A percentile compares a stretch with the other conserved stretches of the same genome.
These are phyloP conservation scores for Dendrocincla tyrannina DNA, from an alignment of 2,797 vertebrate species.

Conservation along the genomic window DNA sequence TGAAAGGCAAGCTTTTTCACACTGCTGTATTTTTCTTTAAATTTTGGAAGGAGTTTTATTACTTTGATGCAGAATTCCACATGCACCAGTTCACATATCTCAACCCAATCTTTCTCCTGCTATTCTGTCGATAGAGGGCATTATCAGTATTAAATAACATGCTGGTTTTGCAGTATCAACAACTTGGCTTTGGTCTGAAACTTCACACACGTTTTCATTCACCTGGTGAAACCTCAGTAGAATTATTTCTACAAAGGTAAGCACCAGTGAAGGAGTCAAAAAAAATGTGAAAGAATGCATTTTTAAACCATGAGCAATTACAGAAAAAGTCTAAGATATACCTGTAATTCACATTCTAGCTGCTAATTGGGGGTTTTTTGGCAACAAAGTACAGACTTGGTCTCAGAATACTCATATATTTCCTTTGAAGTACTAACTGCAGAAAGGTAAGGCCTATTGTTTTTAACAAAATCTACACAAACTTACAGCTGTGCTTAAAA, in stretches of 20 bases:
- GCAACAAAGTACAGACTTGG: background rate
- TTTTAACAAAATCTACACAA: background rate
- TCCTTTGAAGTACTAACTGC: background rate
- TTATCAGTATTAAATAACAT: background rate
- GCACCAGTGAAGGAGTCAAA: background rate
- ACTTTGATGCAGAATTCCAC: background rate
- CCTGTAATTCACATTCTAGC: background rate
- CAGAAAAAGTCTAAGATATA: background rate
- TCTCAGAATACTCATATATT: background rate
- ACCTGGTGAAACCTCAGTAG: background rate
- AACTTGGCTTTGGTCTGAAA: background rate
- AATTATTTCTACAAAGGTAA: background rate
- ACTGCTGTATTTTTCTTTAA: background rate
- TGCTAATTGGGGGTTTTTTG: background rate
- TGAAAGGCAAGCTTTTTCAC: slow-evolving; percentile 19
- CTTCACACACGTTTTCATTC: background rate
- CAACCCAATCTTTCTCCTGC: background rate
- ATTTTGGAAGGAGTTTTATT: background rate
- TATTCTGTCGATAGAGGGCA: background rate
- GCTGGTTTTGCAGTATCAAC: background rate
- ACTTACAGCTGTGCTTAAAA: background rate
- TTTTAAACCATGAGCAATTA: slow-evolving; percentile 12
- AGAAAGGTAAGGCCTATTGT: background rate
- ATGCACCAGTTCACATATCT: background rate
- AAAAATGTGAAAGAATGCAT: background rate